These are phyloP conservation scores for Artibeus lituratus DNA, from an alignment of 2,797 vertebrate species.

Conservation along the genomic window DNA sequence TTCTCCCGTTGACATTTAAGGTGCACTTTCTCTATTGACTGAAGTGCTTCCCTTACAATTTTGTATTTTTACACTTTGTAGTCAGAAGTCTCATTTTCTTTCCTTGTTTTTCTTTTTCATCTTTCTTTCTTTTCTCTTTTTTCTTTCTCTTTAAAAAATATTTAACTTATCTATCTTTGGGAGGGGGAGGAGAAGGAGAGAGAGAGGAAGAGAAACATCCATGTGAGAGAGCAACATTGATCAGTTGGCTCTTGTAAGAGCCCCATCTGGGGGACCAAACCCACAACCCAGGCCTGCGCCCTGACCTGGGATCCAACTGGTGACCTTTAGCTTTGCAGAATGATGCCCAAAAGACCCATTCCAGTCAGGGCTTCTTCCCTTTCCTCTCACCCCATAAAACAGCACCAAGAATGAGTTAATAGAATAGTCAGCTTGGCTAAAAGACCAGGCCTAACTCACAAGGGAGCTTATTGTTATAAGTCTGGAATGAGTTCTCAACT, in stretches of 20 bases:
- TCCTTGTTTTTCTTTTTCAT: not conserved
- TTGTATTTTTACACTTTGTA: not conserved
- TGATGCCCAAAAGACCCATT: not conserved
- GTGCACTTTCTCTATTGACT: not conserved
- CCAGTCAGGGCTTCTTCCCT: not conserved
- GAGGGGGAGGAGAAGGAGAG: not conserved
- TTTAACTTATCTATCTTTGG: not conserved
- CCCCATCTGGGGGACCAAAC: not conserved
- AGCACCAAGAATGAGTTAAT: not conserved
- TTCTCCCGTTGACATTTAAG: not conserved
- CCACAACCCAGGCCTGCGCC: not conserved
- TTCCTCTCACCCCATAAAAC: not conserved
- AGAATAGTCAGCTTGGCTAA: not conserved
- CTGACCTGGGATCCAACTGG: not conserved
- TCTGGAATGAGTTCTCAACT: not conserved
- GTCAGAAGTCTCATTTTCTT: not conserved
- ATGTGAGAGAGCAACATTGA: not conserved
- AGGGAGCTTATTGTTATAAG: not conserved
- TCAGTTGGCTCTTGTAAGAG: not conserved
- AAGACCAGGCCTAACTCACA: not conserved
- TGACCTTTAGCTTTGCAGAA: not conserved
- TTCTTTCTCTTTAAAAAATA: not conserved
- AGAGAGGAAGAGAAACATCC: not conserved
- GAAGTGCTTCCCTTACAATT: not conserved
- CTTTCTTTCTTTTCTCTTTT: not conserved